Conservation (phyloP, 2,888 invertebrate species). For the Cerastis leucographa region DNA sequence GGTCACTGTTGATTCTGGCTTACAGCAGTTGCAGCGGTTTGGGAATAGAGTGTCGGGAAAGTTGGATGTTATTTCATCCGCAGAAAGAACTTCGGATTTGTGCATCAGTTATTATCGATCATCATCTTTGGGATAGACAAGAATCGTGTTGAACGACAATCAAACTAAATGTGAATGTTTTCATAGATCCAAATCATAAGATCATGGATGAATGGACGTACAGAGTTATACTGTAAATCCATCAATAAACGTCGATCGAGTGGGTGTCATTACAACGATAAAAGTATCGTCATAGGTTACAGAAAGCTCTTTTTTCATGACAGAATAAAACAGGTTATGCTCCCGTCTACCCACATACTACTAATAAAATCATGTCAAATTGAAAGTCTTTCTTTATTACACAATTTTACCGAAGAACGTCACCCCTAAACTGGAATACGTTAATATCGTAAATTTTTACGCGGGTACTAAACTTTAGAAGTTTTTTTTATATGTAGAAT, state of each 20-base stretch:
- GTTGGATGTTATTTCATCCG: no score
- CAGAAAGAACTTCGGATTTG: no score
- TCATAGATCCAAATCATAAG: not conserved
- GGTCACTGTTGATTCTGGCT: no score
- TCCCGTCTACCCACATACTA: conserved; percentile 5
- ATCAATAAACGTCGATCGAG: not conserved
- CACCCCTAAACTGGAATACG: conserved; percentile 20
- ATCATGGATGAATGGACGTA: not conserved
- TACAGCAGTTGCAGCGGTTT: no score
- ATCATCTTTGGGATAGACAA: not conserved
- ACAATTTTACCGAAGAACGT: conserved; percentile 41
- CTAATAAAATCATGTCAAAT: conserved; percentile 60
- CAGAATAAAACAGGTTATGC: conserved; percentile 21
- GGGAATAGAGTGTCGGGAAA: no score
- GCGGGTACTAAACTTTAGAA: conserved; percentile 53
- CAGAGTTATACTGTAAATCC: not conserved
- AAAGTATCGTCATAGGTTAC: not conserved
- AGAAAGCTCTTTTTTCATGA: conserved; percentile 24
- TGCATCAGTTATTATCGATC: not conserved
- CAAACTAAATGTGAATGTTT: not conserved
- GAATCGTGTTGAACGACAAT: not conserved
- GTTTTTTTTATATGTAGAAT: conserved; percentile 42
- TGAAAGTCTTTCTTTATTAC: conserved; percentile 55
- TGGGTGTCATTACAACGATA: not conserved
- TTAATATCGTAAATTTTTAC: conserved; percentile 65